Evolutionary conservation across 2,797 vertebrate species (phyloP).

Genomic region (Allenopithecus nigroviridis): DNA sequence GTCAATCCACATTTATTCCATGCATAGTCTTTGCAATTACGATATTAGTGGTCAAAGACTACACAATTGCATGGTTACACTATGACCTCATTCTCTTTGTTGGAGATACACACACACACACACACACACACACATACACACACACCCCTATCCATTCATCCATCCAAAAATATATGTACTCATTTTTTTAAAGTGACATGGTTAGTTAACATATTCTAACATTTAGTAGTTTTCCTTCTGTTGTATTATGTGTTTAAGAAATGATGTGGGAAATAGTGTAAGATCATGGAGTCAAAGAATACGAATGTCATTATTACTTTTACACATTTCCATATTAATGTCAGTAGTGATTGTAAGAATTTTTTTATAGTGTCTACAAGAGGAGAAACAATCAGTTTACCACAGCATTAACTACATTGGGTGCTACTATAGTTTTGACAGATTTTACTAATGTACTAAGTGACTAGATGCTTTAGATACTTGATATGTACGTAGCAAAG

Average conservation of each 20-base stretch:
- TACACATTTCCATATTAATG: neutral
- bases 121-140: too few species aligned
- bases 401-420: neutral
- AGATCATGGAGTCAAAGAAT: neutral
- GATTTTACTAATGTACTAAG: neutral
- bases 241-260: conserved; percentile 29
- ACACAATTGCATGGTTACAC: neutral
- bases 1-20: neutral
- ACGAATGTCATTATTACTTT: neutral
- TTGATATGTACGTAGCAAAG: neutral
- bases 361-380: neutral
- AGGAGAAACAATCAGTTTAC: neutral
- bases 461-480: neutral
- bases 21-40: neutral
- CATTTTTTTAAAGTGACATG: neutral
- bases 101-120: neutral
- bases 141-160: too few species aligned
- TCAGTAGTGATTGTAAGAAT: neutral
- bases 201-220: neutral
- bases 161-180: neutral
- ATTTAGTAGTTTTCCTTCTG: neutral
- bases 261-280: neutral
- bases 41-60: conserved; percentile 14
- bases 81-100: neutral
- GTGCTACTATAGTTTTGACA: neutral